A percentile compares a stretch with the other conserved stretches of the same genome.
phyloP scores from a whole-genome alignment of 2,113 vertebrate genomes.

The Psephotus haematonotus region DNA sequence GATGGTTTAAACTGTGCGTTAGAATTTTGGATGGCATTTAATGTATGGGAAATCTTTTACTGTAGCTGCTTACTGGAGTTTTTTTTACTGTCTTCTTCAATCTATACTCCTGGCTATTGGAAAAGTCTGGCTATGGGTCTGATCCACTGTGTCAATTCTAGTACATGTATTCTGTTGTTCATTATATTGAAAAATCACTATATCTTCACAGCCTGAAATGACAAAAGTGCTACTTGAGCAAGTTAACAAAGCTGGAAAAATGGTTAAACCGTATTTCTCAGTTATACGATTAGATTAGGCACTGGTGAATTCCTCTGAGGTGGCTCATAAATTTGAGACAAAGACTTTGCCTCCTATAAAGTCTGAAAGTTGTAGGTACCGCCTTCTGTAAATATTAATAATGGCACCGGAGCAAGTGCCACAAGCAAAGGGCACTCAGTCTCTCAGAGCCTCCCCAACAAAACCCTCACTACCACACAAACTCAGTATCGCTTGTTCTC shows the following conservation, averaged over 20 bases:
- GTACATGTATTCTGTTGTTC: background rate
- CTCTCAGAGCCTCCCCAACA: background rate
- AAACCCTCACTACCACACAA: background rate
- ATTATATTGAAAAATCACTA: background rate
- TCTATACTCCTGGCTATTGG: background rate
- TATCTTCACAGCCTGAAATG: background rate
- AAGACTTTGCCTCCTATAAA: conserved; percentile 63
- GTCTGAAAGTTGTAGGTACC: background rate
- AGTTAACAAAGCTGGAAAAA: background rate
- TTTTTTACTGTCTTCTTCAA: background rate
- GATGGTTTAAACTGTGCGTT: background rate
- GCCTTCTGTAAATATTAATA: conserved; percentile 61
- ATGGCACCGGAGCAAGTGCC: background rate
- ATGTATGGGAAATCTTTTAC: background rate
- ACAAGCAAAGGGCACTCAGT: background rate
- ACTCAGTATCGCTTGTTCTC: background rate
- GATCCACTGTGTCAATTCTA: background rate
- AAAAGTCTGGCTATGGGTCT: background rate
- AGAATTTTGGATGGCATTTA: background rate
- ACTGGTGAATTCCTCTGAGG: conserved; percentile 10
- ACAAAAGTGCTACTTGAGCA: background rate
- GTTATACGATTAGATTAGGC: background rate
- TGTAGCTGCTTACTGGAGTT: background rate
- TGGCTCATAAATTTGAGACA: conserved; percentile 26
- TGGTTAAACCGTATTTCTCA: background rate